Evolutionary conservation across 2,113 vertebrate genomes (phyloP).

Genomic region (Hucho hucho): DNA sequence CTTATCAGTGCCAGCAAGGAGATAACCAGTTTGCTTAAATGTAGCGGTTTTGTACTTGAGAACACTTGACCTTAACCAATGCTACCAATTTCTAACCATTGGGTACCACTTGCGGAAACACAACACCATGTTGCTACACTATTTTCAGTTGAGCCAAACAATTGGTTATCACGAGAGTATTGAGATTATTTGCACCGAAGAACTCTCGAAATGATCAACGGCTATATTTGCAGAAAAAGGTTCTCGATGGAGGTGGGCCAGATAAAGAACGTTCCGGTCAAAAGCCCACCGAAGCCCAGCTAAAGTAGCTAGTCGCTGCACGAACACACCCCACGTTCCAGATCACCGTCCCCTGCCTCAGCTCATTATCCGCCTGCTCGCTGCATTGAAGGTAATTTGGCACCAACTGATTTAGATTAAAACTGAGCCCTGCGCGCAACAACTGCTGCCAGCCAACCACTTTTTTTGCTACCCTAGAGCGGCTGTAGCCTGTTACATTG

Average conservation of each 20-base stretch:
- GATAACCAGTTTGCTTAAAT: no score
- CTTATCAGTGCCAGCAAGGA: no score
- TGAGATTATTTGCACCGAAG: background rate
- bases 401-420: slow-evolving; percentile 43
- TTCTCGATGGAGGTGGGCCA: background rate
- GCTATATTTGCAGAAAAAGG: background rate
- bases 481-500: slow-evolving; percentile 20
- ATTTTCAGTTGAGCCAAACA: no score
- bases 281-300: background rate
- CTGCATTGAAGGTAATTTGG: slow-evolving; percentile 29
- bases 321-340: slow-evolving; percentile 11
- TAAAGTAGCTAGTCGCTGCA: background rate
- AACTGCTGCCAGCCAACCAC: slow-evolving; percentile 21
- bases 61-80: no score
- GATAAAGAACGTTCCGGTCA: background rate
- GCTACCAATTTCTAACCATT: no score
- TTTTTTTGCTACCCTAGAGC: slow-evolving; percentile 8
- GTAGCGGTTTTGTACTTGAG: no score
- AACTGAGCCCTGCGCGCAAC: slow-evolving; percentile 22
- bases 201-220: background rate
- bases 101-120: no score
- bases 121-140: no score
- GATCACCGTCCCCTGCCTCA: slow-evolving; percentile 23
- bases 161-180: no score
- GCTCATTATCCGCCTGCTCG: slow-evolving; percentile 25